A percentile compares a stretch with the other conserved stretches of the same genome.
Conservation (phyloP, 2,888 invertebrate genomes). For the Xestia rhomboidea region DNA sequence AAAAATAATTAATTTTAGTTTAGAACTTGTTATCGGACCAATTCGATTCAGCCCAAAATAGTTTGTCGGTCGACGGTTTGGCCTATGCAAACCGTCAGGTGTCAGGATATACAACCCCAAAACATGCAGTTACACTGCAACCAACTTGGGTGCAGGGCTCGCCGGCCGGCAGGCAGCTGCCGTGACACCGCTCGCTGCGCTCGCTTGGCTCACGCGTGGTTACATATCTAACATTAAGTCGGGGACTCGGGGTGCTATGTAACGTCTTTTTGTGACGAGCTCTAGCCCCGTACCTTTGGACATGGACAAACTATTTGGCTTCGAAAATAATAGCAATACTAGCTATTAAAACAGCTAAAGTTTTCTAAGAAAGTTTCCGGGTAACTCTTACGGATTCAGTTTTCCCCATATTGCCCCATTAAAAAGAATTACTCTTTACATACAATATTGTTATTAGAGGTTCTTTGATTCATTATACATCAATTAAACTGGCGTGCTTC, state of each 20-base stretch:
- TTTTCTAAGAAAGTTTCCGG: background rate
- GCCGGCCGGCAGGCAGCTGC: background rate
- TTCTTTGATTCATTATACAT: background rate
- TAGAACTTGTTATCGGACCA: background rate
- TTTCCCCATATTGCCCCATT: background rate
- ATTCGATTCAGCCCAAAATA: background rate
- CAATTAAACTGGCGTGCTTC: background rate
- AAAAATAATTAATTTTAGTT: background rate
- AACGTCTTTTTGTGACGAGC: background rate
- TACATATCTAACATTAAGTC: background rate
- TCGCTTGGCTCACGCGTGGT: background rate
- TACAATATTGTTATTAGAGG: background rate
- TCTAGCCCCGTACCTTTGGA: background rate
- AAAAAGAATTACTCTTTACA: background rate
- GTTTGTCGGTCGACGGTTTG: background rate
- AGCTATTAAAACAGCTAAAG: background rate
- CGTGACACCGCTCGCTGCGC: background rate
- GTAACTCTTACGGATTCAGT: background rate
- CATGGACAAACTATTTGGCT: background rate
- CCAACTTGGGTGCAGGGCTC: background rate
- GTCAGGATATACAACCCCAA: background rate
- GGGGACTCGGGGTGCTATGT: background rate
- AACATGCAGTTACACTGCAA: background rate
- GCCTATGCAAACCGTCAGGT: background rate
- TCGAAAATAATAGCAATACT: no score